Conservation (phyloP, 2,113 vertebrate genomes). For the Bucco capensis region DNA sequence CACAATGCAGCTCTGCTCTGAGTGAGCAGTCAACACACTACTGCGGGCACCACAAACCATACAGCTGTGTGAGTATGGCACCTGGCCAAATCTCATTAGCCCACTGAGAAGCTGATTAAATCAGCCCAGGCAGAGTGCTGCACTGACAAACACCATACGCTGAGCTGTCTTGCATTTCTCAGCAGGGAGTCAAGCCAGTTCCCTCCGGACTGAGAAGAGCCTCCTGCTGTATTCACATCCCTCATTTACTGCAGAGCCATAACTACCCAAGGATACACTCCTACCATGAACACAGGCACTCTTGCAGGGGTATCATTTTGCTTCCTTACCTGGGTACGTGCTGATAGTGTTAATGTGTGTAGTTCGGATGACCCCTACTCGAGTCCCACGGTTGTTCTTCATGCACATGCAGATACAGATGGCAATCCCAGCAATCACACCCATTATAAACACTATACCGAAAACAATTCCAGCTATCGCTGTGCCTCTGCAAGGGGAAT, state of each 20-base stretch:
- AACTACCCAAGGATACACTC: background rate
- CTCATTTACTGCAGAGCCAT: rapidly evolving
- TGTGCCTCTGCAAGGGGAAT: constrained; percentile 79
- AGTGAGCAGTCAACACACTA: background rate
- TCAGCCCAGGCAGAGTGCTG: background rate
- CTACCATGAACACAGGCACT: background rate
- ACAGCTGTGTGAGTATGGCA: background rate
- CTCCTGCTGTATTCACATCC: background rate
- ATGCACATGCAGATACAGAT: constrained; percentile 91
- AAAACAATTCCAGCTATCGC: constrained; percentile 91
- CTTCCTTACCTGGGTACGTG: constrained; percentile 77
- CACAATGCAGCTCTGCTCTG: background rate
- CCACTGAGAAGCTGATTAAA: background rate
- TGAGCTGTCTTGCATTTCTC: background rate
- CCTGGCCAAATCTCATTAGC: background rate
- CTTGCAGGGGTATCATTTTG: background rate
- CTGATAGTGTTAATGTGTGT: constrained; percentile 82
- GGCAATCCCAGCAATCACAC: constrained; percentile 83
- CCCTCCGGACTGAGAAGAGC: background rate
- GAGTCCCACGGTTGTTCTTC: constrained; percentile 80
- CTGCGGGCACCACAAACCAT: background rate
- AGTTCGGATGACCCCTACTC: constrained; percentile 81
- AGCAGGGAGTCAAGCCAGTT: background rate
- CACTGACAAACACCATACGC: rapidly evolving
- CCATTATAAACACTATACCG: constrained; percentile 91